Conservation (phyloP, 1,140 invertebrate genomes). For the Drosophila equinoxialis region DNA sequence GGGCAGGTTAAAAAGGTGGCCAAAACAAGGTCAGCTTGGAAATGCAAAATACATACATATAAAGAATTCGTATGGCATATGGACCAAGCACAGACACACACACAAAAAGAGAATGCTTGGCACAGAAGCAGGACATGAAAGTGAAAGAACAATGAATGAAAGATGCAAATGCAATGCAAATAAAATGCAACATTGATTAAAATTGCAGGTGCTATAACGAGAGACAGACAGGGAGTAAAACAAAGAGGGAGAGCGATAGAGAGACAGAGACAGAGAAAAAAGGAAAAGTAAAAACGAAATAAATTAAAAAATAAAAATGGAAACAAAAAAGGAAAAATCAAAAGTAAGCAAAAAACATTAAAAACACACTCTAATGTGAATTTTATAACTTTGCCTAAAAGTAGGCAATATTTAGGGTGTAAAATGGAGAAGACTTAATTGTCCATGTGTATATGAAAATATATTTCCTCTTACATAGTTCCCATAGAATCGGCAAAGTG, state of each 20-base stretch:
- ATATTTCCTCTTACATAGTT: no score
- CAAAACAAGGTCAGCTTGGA: conserved; percentile 8
- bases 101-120: not conserved
- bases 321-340: not conserved
- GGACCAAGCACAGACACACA: not conserved
- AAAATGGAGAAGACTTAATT: no score
- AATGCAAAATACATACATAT: not conserved
- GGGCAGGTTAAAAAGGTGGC: not conserved
- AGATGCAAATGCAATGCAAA: conserved; percentile 10
- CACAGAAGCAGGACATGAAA: not conserved
- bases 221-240: not conserved
- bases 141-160: conserved; percentile 13
- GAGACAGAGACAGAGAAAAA: not conserved
- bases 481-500: no score
- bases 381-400: no score
- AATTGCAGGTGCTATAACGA: conserved; percentile 3
- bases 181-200: conserved; percentile 12
- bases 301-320: no score
- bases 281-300: not conserved
- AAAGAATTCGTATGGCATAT: conserved; percentile 8
- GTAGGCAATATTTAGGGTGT: no score
- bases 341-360: no score
- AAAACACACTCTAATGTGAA: no score
- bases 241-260: not conserved
- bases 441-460: no score